These are phyloP conservation scores for Colostygia pectinataria DNA, from an alignment of 2,888 invertebrate species.

Conservation along the genomic window DNA sequence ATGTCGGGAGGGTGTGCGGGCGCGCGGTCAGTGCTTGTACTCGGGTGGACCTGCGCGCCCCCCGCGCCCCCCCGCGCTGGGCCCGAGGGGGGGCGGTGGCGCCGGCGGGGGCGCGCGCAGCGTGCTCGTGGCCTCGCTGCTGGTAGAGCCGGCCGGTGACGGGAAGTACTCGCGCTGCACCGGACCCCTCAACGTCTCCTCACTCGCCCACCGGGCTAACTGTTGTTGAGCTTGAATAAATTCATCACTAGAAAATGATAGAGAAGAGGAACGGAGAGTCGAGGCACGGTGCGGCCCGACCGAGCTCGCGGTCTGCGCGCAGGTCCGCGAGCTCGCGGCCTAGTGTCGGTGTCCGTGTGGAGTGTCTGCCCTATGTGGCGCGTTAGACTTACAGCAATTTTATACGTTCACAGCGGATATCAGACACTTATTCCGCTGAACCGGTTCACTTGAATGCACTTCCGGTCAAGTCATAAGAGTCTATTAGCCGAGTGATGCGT, in stretches of 20 bases:
- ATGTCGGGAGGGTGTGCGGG: constrained; percentile 59
- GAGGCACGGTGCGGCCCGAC: constrained; percentile 48
- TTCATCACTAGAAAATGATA: constrained; percentile 97
- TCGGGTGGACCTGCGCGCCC: constrained; percentile 84
- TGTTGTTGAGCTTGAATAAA: constrained; percentile 98
- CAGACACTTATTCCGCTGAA: not conserved
- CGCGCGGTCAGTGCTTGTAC: constrained; percentile 88
- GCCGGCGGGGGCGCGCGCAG: constrained; percentile 67
- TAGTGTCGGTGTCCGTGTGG: constrained; percentile 28
- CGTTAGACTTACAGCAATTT: constrained; percentile 13
- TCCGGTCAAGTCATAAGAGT: not conserved
- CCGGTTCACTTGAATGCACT: not conserved
- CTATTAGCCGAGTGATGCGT: constrained; percentile 1
- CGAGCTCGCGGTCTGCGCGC: constrained; percentile 34
- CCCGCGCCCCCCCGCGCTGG: constrained; percentile 69
- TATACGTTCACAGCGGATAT: not conserved
- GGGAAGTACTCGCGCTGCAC: constrained; percentile 70
- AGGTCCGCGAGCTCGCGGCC: constrained; percentile 22
- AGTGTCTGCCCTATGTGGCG: constrained; percentile 12
- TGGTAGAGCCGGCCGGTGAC: constrained; percentile 74
- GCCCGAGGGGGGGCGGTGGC: constrained; percentile 40
- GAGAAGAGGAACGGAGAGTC: constrained; percentile 88
- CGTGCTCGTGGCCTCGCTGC: constrained; percentile 58
- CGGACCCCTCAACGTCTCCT: constrained; percentile 86
- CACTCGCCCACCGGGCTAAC: constrained; percentile 97